phyloP scores from a whole-genome alignment of 2,888 invertebrate species.

The Calliphora vomitoria region DNA sequence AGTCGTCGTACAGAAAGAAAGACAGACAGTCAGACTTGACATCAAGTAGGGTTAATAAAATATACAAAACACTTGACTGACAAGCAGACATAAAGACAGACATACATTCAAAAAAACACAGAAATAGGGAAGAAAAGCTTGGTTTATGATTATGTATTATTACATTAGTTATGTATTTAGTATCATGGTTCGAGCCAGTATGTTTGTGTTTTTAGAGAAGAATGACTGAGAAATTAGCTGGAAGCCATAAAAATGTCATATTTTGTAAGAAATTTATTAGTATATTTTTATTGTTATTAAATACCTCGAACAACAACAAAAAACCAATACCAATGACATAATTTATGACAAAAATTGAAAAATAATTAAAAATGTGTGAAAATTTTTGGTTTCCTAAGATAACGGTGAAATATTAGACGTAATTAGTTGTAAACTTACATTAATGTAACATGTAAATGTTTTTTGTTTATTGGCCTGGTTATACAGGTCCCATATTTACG shows the following conservation, averaged over 20 bases:
- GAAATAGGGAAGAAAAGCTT: slow-evolving; percentile 15
- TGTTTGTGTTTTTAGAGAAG: not conserved
- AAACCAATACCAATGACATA: slow-evolving; percentile 35
- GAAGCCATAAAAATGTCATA: slow-evolving; percentile 62
- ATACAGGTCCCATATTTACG: not conserved
- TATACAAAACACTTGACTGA: slow-evolving; percentile 58
- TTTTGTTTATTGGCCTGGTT: not conserved
- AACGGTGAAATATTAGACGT: slow-evolving; percentile 32
- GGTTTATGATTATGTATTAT: slow-evolving; percentile 12
- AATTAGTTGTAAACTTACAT: not conserved
- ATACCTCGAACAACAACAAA: not conserved
- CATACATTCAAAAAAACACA: not conserved
- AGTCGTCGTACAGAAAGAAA: not conserved
- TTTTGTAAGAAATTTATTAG: slow-evolving; percentile 59
- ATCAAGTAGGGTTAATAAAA: slow-evolving; percentile 46
- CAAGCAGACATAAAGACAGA: slow-evolving; percentile 35
- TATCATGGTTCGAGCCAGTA: slow-evolving; percentile 4
- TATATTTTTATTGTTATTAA: slow-evolving; percentile 27
- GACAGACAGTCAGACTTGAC: not conserved
- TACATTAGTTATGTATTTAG: not conserved
- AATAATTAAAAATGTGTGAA: slow-evolving; percentile 41
- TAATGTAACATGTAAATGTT: not conserved
- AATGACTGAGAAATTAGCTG: slow-evolving; percentile 56
- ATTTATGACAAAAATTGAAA: slow-evolving; percentile 16
- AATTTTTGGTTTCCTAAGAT: slow-evolving; percentile 28